Evolutionary conservation across 2,113 vertebrate genomes (phyloP).

Genomic region (Clarias gariepinus): DNA sequence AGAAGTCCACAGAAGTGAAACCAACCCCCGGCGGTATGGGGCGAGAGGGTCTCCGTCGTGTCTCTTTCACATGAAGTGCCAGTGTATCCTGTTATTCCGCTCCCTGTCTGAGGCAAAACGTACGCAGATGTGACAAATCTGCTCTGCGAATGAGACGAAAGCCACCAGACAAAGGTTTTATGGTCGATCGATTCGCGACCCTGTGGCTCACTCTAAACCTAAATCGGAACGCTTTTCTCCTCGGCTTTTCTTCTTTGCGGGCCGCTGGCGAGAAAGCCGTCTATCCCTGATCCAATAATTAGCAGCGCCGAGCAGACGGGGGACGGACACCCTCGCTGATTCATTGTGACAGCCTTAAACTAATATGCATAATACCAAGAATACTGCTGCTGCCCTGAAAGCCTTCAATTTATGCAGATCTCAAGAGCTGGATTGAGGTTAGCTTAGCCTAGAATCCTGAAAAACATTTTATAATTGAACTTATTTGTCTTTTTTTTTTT

Average conservation of each 20-base stretch:
- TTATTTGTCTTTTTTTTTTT: conserved; percentile 64
- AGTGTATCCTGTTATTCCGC: conserved; percentile 72
- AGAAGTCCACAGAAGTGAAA: neutral
- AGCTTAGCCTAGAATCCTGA: conserved; percentile 62
- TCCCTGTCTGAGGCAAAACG: conserved; percentile 60
- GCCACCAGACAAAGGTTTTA: conserved; percentile 73
- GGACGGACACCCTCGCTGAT: conserved; percentile 75
- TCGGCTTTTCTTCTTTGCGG: conserved; percentile 30
- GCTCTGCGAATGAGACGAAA: conserved; percentile 56
- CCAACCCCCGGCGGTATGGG: neutral
- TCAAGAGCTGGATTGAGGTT: conserved; percentile 74
- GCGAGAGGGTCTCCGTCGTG: neutral
- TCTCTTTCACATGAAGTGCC: conserved; percentile 16
- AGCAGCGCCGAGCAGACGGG: conserved; percentile 67
- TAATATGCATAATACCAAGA: conserved; percentile 78
- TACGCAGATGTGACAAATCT: conserved; percentile 74
- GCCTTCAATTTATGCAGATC: conserved; percentile 80
- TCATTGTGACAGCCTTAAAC: conserved; percentile 76
- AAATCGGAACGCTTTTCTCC: conserved; percentile 60
- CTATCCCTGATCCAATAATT: conserved; percentile 78
- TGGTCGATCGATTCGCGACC: conserved; percentile 72
- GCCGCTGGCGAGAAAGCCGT: conserved; percentile 64
- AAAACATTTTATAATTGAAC: conserved; percentile 70
- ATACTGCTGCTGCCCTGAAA: conserved; percentile 72
- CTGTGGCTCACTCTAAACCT: conserved; percentile 61